Evolutionary conservation across 1,140 invertebrate species (phyloP).

Genomic region (Polypedilum vanderplanki): DNA sequence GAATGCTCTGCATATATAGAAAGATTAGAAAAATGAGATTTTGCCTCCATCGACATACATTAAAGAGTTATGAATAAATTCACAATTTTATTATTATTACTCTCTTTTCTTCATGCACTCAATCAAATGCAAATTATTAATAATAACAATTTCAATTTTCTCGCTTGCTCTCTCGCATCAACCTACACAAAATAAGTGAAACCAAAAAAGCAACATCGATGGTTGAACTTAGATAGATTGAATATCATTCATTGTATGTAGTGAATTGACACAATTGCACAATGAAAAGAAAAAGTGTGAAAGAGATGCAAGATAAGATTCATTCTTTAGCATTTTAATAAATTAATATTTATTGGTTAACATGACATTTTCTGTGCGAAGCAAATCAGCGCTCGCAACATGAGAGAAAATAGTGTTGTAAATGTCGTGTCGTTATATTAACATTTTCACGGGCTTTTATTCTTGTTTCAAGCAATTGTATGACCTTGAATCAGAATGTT

Average conservation of each 20-base stretch:
- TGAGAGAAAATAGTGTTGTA: not conserved
- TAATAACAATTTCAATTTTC: not conserved
- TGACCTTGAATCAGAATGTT: not conserved
- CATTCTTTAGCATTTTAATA: too few relatives aligned
- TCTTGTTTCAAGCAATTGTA: not conserved
- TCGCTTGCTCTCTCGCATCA: not conserved
- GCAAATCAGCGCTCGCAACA: not conserved
- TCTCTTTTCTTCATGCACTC: not conserved
- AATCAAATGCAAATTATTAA: conserved; percentile 19
- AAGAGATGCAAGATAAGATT: too few relatives aligned
- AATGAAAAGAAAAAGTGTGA: too few relatives aligned
- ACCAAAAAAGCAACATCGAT: too few relatives aligned
- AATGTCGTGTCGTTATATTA: conserved; percentile 2
- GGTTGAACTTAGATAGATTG: too few relatives aligned
- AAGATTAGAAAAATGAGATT: not conserved
- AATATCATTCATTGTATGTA: too few relatives aligned
- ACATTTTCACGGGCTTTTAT: not conserved
- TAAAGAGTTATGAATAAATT: not conserved
- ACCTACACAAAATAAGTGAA: too few relatives aligned
- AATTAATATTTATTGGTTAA: too few relatives aligned
- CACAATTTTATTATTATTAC: not conserved
- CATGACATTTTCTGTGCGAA: too few relatives aligned
- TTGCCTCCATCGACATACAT: conserved; percentile 4
- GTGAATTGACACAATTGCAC: too few relatives aligned
- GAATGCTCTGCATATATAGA: not conserved